These are phyloP conservation scores for Dynastes hyllus DNA, from an alignment of 2,888 invertebrate species.

Conservation along the genomic window DNA sequence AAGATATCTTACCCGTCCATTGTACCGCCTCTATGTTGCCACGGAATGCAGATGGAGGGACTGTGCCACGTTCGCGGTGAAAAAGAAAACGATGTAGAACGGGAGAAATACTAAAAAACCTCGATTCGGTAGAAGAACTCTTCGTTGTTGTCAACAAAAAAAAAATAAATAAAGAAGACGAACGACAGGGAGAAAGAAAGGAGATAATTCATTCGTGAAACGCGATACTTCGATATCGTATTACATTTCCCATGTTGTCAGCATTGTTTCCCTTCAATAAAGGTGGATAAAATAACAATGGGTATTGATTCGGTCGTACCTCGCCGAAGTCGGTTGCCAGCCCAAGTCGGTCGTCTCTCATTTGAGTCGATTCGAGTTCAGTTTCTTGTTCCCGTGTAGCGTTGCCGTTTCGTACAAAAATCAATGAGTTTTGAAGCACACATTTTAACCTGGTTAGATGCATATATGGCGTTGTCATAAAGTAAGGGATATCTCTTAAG, in stretches of 20 bases:
- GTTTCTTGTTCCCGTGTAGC: background rate
- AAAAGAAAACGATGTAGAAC: slow-evolving; percentile 10
- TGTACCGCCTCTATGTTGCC: background rate
- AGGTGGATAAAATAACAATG: slow-evolving; percentile 61
- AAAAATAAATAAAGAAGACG: background rate
- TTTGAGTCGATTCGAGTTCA: background rate
- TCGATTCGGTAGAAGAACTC: background rate
- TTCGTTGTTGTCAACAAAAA: background rate
- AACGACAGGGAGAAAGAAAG: slow-evolving; percentile 54
- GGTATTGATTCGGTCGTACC: slow-evolving; percentile 55
- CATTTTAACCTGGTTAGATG: background rate
- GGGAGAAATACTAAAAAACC: background rate
- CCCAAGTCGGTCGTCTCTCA: background rate
- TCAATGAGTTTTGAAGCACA: slow-evolving; percentile 2
- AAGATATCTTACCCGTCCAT: background rate
- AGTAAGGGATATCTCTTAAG: too few species aligned
- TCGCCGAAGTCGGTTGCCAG: too few species aligned
- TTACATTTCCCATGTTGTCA: slow-evolving; percentile 62
- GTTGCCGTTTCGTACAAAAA: slow-evolving; percentile 1
- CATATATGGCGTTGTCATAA: too few species aligned
- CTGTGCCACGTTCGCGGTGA: background rate
- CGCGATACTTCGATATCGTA: slow-evolving; percentile 61
- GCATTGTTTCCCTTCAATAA: slow-evolving; percentile 62
- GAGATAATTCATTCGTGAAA: slow-evolving; percentile 64
- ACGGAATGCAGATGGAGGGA: slow-evolving; percentile 7